These are phyloP conservation scores for Sinosuthora webbiana DNA, from an alignment of 2,113 vertebrate genomes.

Conservation along the genomic window DNA sequence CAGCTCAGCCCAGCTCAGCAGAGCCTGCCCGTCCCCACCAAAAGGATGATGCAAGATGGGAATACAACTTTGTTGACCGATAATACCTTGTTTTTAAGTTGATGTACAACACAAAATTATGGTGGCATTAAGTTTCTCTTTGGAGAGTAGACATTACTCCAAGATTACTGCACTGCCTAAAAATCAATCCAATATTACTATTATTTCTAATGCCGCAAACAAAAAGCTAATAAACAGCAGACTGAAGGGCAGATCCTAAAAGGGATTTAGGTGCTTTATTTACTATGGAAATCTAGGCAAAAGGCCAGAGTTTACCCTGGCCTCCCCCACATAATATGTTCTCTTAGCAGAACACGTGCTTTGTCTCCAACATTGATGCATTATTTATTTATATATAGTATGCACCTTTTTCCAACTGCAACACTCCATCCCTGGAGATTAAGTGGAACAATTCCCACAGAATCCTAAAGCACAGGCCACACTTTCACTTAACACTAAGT, in stretches of 20 bases:
- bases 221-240: neutral
- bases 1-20: accelerated
- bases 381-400: neutral
- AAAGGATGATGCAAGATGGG: accelerated
- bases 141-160: neutral
- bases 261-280: conserved; percentile 2
- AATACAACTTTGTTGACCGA: neutral
- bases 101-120: neutral
- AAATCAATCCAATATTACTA: neutral
- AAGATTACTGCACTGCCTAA: neutral
- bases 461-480: neutral
- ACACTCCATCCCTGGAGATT: neutral
- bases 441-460: conserved; percentile 20
- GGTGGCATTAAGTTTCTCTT: neutral
- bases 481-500: neutral
- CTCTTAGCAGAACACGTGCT: neutral
- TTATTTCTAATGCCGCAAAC: neutral
- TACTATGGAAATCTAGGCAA: neutral
- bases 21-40: neutral
- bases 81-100: neutral
- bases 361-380: neutral
- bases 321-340: neutral
- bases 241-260: neutral
- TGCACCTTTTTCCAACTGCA: neutral
- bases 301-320: neutral